Evolutionary conservation across 2,797 vertebrate species (phyloP).

Genomic region (Mormyrops boulengeri): DNA sequence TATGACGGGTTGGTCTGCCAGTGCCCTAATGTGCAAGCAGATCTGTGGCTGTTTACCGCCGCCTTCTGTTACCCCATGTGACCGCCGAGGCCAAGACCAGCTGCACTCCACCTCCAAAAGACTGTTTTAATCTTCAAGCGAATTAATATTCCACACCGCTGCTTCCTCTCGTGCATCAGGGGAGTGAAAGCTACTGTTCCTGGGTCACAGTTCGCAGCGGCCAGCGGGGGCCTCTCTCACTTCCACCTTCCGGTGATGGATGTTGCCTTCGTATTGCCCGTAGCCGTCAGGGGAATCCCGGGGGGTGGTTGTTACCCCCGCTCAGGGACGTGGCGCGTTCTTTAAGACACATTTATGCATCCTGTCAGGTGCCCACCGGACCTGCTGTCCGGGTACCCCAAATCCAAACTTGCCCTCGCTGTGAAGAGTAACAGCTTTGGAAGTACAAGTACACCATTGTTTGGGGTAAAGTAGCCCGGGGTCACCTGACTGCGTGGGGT

Average conservation of each 20-base stretch:
- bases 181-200: constrained; percentile 10
- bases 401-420: neutral
- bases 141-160: constrained; percentile 6
- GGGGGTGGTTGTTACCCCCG: neutral
- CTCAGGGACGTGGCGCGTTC: neutral
- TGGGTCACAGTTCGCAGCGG: neutral
- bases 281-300: neutral
- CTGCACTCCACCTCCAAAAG: neutral
- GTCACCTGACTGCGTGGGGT: neutral
- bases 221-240: neutral
- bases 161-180: neutral
- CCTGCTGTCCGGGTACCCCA: neutral
- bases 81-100: neutral
- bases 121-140: neutral
- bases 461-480: neutral
- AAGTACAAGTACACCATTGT: constrained; percentile 1
- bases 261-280: neutral
- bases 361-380: neutral
- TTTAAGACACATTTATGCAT: neutral
- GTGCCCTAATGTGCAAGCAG: neutral
- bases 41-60: too few relatives aligned
- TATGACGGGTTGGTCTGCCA: neutral
- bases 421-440: neutral
- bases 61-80: neutral
- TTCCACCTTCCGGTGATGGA: neutral